Base-by-base conservation (phyloP, 2,797 vertebrate genomes). In the Falco peregrinus region DNA sequence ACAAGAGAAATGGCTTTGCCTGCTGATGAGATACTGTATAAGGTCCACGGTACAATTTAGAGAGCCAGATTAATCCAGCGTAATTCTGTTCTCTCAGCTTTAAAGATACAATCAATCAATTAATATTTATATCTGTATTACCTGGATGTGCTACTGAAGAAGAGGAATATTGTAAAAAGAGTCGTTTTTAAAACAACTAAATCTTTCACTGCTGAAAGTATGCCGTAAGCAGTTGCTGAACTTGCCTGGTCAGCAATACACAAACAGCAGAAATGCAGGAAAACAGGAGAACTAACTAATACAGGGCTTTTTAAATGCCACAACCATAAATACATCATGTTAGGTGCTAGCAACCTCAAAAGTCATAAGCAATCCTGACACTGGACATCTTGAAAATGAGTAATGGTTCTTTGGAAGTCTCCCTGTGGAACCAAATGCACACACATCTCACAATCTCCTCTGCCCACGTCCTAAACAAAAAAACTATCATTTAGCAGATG, bases 41-140 rank as follows among this genome's bases (percentile, higher is more conserved):
- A 77, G 18, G 26, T 25, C 53, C 53, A 33, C 0, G 1, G 16
- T 33, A 81, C 54, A 68, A 78, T 73, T 64, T 59, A 81, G 25
- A 90, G 25, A 85, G 22, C 3, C 19, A 76, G 75, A 81, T 81
- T 61, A 87, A 87, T 60, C 43, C 59, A 63, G 16, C 2, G 2
- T 68, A 57, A 78, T 88, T 94, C 50, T 75, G 17, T 51, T 94
- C 54, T 78, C 71, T 83, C 73, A 87, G 26, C 11, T 24, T 88
- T 68, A 74, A 87, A 83, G 82, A 57, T 54, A 56, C 18, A 84
- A 82, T 65, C 11, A 70, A 43, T 64, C 77, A 69, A 73, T 79
- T 60, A 74, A 68, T 83, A 79, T 69, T 89, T 92, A 16, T 73
- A 51, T 43, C 67, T 73, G 9, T 24, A 63, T 57, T 63, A 56